These are phyloP conservation scores for Penaeus chinensis DNA, from an alignment of 1,140 invertebrate genomes.

Conservation along the genomic window DNA sequence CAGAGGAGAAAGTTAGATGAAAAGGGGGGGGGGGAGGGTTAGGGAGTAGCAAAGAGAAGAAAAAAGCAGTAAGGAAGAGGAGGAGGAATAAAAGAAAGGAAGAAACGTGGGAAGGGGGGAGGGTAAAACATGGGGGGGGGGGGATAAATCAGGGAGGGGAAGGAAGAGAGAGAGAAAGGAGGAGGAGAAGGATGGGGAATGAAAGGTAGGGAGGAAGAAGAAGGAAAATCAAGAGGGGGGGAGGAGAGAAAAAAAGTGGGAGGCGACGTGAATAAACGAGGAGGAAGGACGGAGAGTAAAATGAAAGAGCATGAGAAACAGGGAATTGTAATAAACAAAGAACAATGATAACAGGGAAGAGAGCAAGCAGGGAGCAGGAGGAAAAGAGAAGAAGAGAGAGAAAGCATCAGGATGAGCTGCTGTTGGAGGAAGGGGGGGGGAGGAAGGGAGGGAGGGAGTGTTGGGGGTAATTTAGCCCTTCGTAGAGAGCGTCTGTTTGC, in stretches of 20 bases:
- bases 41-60: not conserved
- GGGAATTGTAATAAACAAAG: not conserved
- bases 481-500: slow-evolving; percentile 45
- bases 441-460: too few species aligned
- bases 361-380: not conserved
- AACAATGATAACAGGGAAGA: not conserved
- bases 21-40: not conserved
- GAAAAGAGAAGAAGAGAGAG: not conserved
- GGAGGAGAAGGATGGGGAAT: not conserved
- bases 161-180: not conserved
- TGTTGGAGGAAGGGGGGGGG: not conserved
- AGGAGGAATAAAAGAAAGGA: not conserved
- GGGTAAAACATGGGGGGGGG: not conserved
- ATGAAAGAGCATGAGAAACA: not conserved
- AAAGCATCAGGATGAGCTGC: not conserved
- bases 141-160: not conserved
- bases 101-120: not conserved
- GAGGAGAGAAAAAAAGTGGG: not conserved
- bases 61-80: not conserved
- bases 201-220: not conserved
- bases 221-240: not conserved
- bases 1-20: not conserved
- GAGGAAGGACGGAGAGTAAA: not conserved
- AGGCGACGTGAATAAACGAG: not conserved
- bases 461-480: slow-evolving; percentile 38